These are phyloP conservation scores for Chaunax sp. DNA, from an alignment of 2,797 vertebrate genomes.

Conservation along the genomic window DNA sequence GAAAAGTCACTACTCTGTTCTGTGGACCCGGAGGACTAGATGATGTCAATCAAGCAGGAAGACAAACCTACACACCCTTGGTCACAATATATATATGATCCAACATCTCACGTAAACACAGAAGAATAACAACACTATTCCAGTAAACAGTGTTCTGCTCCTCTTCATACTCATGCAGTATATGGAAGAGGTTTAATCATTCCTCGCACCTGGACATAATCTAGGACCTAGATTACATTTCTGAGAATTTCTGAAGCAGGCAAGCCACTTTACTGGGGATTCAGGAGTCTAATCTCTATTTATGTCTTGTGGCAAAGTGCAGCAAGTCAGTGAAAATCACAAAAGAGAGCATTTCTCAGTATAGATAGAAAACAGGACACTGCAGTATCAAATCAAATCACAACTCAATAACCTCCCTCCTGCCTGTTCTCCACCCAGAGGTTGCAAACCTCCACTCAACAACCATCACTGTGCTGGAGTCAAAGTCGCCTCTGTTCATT, in stretches of 20 bases:
- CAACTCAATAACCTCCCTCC: not conserved
- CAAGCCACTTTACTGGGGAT: constrained; percentile 14
- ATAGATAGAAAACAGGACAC: not conserved
- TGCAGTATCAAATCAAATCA: constrained; percentile 17
- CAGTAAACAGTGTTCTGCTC: not conserved
- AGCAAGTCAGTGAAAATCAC: too few relatives aligned
- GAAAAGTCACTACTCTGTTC: not conserved
- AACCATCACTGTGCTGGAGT: constrained; percentile 10
- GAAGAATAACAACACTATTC: not conserved
- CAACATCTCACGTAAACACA: not conserved
- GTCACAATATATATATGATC: not conserved
- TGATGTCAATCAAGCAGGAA: not conserved
- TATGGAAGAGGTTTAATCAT: too few relatives aligned
- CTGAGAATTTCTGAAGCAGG: constrained; percentile 8
- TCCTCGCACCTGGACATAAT: not conserved
- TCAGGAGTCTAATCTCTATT: constrained; percentile 26
- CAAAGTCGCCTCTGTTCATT: constrained; percentile 29
- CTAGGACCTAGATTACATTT: not conserved
- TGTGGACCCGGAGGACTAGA: not conserved
- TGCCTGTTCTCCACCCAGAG: not conserved
- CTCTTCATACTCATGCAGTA: not conserved
- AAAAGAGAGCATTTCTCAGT: constrained; percentile 19
- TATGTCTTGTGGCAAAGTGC: constrained; percentile 4
- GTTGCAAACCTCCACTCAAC: constrained; percentile 31
- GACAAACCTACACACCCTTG: not conserved